Base-by-base conservation (phyloP, 2,113 vertebrate genomes). In the Octodon degus region DNA sequence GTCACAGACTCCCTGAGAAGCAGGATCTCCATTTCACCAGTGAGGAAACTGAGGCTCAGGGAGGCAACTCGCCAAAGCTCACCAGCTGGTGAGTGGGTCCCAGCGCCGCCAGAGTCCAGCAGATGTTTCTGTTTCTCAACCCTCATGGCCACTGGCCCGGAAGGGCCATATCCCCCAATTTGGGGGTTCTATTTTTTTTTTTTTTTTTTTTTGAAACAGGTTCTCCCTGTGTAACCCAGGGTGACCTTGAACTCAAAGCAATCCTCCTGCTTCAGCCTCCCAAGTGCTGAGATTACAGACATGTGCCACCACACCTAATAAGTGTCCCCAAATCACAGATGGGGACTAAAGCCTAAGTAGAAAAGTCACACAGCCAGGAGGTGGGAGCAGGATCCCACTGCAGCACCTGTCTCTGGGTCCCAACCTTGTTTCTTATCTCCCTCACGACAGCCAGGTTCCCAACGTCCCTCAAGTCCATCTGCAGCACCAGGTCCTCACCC, bases 41-140 rank as follows among this genome's bases (percentile, higher is more conserved):
- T 53, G 53, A 76, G 63, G 58, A 89, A 80, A 86, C 94, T 80
- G 95, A 91, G 79, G 81, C 37, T 74, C n/a, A 34, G n/a, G 32
- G 68, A 80, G 34, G 34, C 65, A 25, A 81, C 10, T 10, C 11
- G 20, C 67, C 58, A 7, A 70, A 55, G 68, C 24, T 81, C 53
- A 14, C 32, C 77, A 72, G 43, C 32, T 70, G 8, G 50, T 3
- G 13, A 32, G 37, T 9, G 16, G 60, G 55, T 50, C 67, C 7
- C 8, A 62, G 72, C 3, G 30, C 24, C 22, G 22, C 72, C 82
- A 0, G 3, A 17, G 43, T 43, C 50, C 37, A 1, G 74, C 20
- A 6, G 30, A 37, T 7, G 13, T 7, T 70, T 55, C 67, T 53
- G 55, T 43, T 53, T 16, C 25, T 63, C 77, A 27, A 34, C 27